Percentiles rank a stretch among this genome's conserved stretches.
Evolutionary conservation across 2,113 vertebrate species (phyloP).

Genomic region (Neolamprologus falcicula): DNA sequence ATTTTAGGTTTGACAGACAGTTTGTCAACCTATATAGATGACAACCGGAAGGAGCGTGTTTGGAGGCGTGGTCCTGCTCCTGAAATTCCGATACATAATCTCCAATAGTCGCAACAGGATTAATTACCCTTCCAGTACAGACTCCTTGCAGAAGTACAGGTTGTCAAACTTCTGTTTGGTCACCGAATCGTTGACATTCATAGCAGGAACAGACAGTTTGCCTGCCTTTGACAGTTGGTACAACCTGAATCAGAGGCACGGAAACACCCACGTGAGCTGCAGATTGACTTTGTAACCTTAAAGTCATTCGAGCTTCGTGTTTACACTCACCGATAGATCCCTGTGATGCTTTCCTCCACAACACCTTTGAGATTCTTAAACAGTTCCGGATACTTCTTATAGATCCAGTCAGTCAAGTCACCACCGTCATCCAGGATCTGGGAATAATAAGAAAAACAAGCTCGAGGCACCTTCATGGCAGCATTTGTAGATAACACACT

Average conservation of each 20-base stretch:
- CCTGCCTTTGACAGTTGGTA: slow-evolving; percentile 89
- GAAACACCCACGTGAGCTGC: background rate
- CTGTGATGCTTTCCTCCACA: slow-evolving; percentile 94
- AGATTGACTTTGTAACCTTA: background rate
- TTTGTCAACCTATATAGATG: background rate
- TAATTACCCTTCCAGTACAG: slow-evolving; percentile 85
- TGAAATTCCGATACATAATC: background rate
- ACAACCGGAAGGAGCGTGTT: background rate
- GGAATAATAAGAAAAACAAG: background rate
- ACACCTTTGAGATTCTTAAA: slow-evolving; percentile 92
- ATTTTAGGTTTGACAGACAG: background rate
- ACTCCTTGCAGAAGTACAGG: slow-evolving; percentile 92
- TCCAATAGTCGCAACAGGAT: background rate
- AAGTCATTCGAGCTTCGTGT: background rate
- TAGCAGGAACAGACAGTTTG: slow-evolving; percentile 84
- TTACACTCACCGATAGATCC: slow-evolving; percentile 81
- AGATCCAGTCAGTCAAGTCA: slow-evolving; percentile 92
- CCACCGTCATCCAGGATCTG: slow-evolving; percentile 95
- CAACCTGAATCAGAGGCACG: slow-evolving; percentile 65
- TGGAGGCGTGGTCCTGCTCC: background rate
- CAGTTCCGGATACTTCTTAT: slow-evolving; percentile 89
- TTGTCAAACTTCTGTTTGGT: slow-evolving; percentile 97
- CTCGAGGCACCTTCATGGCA: background rate
- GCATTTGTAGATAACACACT: background rate
- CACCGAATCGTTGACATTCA: slow-evolving; percentile 92